These are phyloP conservation scores for Cyanoderma ruficeps DNA, from an alignment of 2,113 vertebrate species.

Conservation along the genomic window DNA sequence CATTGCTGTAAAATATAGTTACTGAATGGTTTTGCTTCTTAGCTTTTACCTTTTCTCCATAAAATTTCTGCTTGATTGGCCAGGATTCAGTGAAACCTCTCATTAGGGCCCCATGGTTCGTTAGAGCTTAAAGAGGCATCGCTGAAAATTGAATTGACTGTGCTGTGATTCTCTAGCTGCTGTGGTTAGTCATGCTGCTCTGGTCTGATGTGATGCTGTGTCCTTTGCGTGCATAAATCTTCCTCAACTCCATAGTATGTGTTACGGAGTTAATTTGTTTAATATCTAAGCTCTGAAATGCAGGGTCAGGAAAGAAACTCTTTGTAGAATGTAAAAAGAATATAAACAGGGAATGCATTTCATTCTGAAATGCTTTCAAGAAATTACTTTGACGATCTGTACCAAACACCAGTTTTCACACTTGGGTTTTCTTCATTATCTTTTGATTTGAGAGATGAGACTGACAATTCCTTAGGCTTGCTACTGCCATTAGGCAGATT, in stretches of 20 bases:
- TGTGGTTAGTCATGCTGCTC: constrained; percentile 22
- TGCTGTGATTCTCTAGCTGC: constrained; percentile 41
- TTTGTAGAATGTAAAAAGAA: not conserved
- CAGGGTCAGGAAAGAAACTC: not conserved
- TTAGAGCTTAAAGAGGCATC: constrained; percentile 75
- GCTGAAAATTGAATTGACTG: constrained; percentile 72
- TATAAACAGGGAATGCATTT: not conserved
- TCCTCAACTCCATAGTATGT: not conserved
- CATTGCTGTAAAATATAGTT: constrained; percentile 28
- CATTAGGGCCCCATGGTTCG: constrained; percentile 74
- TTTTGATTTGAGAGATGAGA: not conserved
- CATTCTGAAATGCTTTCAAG: not conserved
- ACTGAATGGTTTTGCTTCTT: constrained; percentile 42
- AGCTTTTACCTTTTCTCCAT: constrained; percentile 59
- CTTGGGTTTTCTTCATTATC: not conserved
- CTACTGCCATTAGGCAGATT: not conserved
- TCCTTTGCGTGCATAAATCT: constrained; percentile 7
- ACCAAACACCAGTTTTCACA: not conserved
- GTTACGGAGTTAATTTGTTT: constrained; percentile 25
- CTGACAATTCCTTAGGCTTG: not conserved
- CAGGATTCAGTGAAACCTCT: constrained; percentile 72
- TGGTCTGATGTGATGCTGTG: not conserved
- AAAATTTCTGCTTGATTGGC: constrained; percentile 65
- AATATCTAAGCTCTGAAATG: not conserved
- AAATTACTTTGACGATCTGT: not conserved